Evolutionary conservation across 1,140 invertebrate genomes (phyloP).

Genomic region (Drosophila takahashii): DNA sequence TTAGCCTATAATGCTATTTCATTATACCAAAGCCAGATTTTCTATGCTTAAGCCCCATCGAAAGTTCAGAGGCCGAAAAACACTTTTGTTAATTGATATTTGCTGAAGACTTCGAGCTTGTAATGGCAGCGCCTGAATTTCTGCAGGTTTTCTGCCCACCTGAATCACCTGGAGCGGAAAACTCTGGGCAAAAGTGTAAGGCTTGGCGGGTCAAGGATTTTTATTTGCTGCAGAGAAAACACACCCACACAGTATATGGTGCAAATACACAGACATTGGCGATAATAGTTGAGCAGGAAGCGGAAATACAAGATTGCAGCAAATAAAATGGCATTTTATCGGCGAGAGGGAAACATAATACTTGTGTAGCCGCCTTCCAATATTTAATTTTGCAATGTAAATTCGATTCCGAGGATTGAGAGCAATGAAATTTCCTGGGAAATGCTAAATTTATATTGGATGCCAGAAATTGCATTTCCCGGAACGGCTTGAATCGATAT

Average conservation of each 20-base stretch:
- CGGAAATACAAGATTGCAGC: constrained; percentile 29
- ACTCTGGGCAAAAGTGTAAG: constrained; percentile 13
- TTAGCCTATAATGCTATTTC: not conserved
- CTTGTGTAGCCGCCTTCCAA: not conserved
- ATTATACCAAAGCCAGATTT: not conserved
- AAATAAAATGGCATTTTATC: constrained; percentile 28
- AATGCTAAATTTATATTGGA: constrained; percentile 7
- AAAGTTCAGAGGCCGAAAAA: constrained; percentile 17
- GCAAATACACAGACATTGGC: constrained; percentile 13
- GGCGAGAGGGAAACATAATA: constrained; percentile 1
- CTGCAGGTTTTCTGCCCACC: constrained; percentile 4
- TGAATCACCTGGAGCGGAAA: constrained; percentile 22
- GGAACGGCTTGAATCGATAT: constrained; percentile 18
- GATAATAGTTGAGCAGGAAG: constrained; percentile 16
- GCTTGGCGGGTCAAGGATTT: constrained; percentile 47
- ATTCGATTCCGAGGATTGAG: constrained; percentile 8
- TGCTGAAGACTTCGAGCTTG: constrained; percentile 13
- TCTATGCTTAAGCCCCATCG: not conserved
- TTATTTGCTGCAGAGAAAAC: constrained; percentile 19
- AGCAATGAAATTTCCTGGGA: constrained; percentile 1
- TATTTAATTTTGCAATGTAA: constrained; percentile 20
- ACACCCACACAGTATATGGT: not conserved
- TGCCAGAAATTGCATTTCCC: constrained; percentile 10
- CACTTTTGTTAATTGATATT: constrained; percentile 69
- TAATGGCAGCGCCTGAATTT: constrained; percentile 6